Base-by-base conservation (phyloP, 37 sponge, comb jelly and placozoan species). In the Amphimedon queenslandica region DNA sequence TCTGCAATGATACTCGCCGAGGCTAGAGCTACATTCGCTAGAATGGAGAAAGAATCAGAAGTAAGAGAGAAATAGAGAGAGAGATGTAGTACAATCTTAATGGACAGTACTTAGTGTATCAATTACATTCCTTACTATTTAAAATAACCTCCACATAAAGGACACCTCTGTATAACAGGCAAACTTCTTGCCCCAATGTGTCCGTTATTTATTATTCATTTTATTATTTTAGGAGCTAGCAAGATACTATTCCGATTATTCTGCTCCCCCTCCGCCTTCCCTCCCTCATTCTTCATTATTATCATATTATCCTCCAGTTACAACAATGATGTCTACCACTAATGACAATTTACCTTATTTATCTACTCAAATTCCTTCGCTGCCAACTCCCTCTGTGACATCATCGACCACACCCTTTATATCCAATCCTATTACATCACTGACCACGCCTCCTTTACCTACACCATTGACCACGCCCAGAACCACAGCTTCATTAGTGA, bases 31-130 rank as follows among this genome's bases (percentile, higher is more conserved):
- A 64, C 82, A 3, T 71, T 87, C 64, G 67, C 43, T 31, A 74
- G 78, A 6, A 38, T 87, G 57, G 87, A 87, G 38, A 80, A 74
- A 40, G 87, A 87, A 66, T 77, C 82, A n/a, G 57, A 27, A 32
- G 74, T 73, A 34, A 73, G 38, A 3, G 18, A 23, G 28, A 10
- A 5, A 8, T 47, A 8, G 8, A 13, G 13, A 18, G 8, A 13
- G 51, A 47, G 51, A 47, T 18, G 13, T 47, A 47, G 8, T 18
- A 13, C 8, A 47, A 47, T 47, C 13, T 47, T n/a, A n/a, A n/a
- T n/a, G n/a, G n/a, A n/a, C n/a, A n/a, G n/a, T n/a, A n/a, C n/a
- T n/a, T n/a, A n/a, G n/a, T n/a, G n/a, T n/a, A n/a, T n/a, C n/a
- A n/a, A n/a, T n/a, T n/a, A n/a, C n/a, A n/a, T n/a, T n/a, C n/a